Percentiles rank a stretch among this genome's conserved stretches.
Evolutionary conservation across 2,888 invertebrate species (phyloP).

Genomic region (Metacarcinus magister): DNA sequence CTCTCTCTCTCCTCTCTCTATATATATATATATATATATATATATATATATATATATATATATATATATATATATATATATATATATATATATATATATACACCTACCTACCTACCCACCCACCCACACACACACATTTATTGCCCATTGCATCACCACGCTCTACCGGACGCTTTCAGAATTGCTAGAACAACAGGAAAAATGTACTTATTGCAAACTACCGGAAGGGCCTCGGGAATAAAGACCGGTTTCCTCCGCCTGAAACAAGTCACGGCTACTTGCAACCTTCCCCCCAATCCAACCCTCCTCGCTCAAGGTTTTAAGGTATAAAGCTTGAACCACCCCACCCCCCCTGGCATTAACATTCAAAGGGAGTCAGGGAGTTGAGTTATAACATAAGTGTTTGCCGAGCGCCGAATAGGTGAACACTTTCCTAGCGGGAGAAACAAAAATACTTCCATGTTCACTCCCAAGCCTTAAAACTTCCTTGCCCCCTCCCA

Average conservation of each 20-base stretch:
- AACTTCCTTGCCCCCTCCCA: no score
- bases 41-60: conserved; percentile 68
- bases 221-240: not conserved
- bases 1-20: not conserved
- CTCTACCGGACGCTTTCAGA: not conserved
- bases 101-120: not conserved
- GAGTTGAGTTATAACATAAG: not conserved
- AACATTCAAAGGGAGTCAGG: not conserved
- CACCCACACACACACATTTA: no score
- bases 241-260: not conserved
- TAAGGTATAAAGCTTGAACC: not conserved
- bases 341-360: not conserved
- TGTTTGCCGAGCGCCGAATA: not conserved
- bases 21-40: conserved; percentile 63
- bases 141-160: not conserved
- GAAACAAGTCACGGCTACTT: not conserved
- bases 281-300: not conserved
- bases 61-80: conserved; percentile 66
- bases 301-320: not conserved
- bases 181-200: not conserved
- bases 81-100: conserved; percentile 43
- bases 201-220: not conserved
- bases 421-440: not conserved
- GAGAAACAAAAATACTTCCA: not conserved
- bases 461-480: not conserved